A percentile compares a stretch with the other conserved stretches of the same genome.
Conservation (phyloP, 1,140 invertebrate species). For the Linepithema humile region DNA sequence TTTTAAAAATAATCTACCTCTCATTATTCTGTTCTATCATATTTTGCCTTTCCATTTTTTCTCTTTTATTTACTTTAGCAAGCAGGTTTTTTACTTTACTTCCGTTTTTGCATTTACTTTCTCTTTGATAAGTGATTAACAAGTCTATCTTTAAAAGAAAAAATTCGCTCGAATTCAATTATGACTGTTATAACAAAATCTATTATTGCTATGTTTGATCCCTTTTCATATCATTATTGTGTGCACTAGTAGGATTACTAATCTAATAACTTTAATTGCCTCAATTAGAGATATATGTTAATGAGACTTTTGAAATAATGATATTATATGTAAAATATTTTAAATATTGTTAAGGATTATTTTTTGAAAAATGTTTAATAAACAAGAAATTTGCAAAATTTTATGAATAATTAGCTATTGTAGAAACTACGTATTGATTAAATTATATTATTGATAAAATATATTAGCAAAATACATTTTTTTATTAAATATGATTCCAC, state of each 20-base stretch:
- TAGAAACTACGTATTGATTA: background rate
- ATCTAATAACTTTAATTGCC: background rate
- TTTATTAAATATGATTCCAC: background rate
- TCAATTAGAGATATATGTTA: background rate
- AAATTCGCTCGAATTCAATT: background rate
- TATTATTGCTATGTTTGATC: background rate
- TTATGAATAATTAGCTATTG: background rate
- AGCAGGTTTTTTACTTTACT: background rate
- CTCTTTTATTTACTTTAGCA: background rate
- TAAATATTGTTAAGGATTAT: conserved; percentile 13
- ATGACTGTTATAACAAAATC: background rate
- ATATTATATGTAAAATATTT: conserved; percentile 10
- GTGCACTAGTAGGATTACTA: background rate
- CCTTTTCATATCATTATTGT: background rate
- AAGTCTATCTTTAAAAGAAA: background rate
- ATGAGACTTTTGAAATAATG: background rate
- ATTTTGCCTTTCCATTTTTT: background rate
- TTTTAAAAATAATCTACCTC: background rate
- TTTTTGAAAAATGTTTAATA: conserved; percentile 22
- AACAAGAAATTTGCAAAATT: conserved; percentile 21
- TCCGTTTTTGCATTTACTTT: background rate
- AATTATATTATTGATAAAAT: conserved; percentile 9
- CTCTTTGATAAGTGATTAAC: background rate
- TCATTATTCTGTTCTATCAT: background rate
- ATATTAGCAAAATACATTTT: background rate